Evolutionary conservation across 2,113 vertebrate genomes (phyloP), one percentile per base, ranked within the genome.

Genomic region (Ctenomys sociabilis): DNA sequence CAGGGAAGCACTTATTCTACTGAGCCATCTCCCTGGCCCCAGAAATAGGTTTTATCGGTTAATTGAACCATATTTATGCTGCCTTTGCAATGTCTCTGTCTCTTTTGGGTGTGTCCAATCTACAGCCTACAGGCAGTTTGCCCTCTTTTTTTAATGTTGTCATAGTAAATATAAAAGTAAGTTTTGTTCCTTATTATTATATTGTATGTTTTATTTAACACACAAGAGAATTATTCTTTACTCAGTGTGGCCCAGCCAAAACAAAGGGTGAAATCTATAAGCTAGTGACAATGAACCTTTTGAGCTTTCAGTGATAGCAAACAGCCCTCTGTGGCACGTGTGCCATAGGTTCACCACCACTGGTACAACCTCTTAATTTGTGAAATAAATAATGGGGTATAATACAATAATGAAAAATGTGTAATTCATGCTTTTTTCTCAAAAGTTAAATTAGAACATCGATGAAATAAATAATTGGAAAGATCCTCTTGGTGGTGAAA

Each of bases 401-500:
- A 95, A 73, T n/a, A 14, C 80, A 59, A 84, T 84, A 93, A 19
- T 86, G 66, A 80, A 87, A 93, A 94, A 35, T 95, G 54, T 16
- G 16, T 93, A 94, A 72, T 5, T 84, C 92, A 0, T 52, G 70
- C 28, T 87, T 88, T 98, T 98, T 98, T 96, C 83, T 89, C 88
- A 84, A 95, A 97, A 89, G 97, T 98, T 95, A 94, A 92, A 88
- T 95, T 96, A 94, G 82, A 97, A 90, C 66, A 81, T 61, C 97
- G 93, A 97, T 89, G 95, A 98, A 96, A 93, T 54, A 95, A 91
- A 92, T 54, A 95, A 92, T 91, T 97, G 87, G 68, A 97, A 75
- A 92, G 93, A 97, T 81, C 43, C 73, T 97, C 98, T 99, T 98
- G 95, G 92, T 97, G 90, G 98, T 95, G 96, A 68, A 97, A 97